phyloP scores from a whole-genome alignment of 2,113 vertebrate genomes.

The Vicugna pacos region DNA sequence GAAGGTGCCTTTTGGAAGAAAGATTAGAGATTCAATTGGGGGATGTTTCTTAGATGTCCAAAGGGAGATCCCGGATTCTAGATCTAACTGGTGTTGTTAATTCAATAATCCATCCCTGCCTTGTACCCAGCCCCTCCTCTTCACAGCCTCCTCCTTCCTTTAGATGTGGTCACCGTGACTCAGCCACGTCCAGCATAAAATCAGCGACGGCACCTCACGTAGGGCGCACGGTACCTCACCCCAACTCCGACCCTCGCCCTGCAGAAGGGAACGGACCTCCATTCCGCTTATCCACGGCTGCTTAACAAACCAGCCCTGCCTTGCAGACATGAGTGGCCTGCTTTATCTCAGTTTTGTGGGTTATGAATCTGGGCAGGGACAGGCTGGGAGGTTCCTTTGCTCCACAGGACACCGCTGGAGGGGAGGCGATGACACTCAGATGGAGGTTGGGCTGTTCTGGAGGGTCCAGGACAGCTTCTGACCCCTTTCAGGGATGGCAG shows the following conservation, averaged over 20 bases:
- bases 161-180: background rate
- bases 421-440: background rate
- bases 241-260: background rate
- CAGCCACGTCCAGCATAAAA: background rate
- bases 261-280: background rate
- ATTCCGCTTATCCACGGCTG: background rate
- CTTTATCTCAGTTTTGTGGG: background rate
- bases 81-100: background rate
- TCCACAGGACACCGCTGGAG: background rate
- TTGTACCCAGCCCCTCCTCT: background rate
- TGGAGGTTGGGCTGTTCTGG: background rate
- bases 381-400: background rate
- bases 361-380: background rate
- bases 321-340: background rate
- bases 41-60: background rate
- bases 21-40: background rate
- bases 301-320: background rate
- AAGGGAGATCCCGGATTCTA: background rate
- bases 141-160: background rate
- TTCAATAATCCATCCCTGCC: background rate
- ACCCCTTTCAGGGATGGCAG: background rate
- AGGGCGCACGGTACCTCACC: background rate
- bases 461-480: background rate
- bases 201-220: accelerated
- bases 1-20: background rate